Conservation (phyloP, 2,797 vertebrate genomes). For the Cynopterus sphinx region DNA sequence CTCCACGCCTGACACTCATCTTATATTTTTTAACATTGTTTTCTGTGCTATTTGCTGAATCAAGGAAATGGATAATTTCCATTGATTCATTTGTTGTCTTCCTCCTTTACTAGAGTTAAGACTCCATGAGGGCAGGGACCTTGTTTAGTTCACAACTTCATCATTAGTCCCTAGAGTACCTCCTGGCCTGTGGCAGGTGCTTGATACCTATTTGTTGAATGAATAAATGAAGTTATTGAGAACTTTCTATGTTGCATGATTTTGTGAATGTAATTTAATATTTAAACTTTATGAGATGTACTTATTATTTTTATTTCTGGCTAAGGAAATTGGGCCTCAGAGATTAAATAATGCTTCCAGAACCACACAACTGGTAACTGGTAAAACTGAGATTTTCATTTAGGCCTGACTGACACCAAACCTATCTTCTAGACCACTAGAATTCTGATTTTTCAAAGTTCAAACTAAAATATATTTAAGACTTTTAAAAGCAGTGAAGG, state of each 20-base stretch:
- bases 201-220: neutral
- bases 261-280: neutral
- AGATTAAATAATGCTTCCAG: neutral
- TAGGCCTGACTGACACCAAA: neutral
- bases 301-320: neutral
- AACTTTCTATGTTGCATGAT: neutral
- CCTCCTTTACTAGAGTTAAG: neutral
- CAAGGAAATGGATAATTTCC: neutral
- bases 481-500: neutral
- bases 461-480: neutral
- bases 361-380: neutral
- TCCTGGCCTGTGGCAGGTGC: neutral
- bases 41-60: constrained; percentile 23
- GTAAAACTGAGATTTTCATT: neutral
- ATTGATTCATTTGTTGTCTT: neutral
- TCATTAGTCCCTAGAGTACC: neutral
- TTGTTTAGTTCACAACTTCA: neutral
- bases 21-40: neutral
- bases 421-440: neutral
- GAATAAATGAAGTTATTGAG: neutral
- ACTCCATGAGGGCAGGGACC: neutral
- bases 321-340: neutral
- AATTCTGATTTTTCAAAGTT: constrained; percentile 20
- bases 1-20: neutral
- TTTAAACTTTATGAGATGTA: neutral